These are phyloP conservation scores for Dromococcyx pavoninus DNA, from an alignment of 2,797 vertebrate genomes.

Conservation along the genomic window DNA sequence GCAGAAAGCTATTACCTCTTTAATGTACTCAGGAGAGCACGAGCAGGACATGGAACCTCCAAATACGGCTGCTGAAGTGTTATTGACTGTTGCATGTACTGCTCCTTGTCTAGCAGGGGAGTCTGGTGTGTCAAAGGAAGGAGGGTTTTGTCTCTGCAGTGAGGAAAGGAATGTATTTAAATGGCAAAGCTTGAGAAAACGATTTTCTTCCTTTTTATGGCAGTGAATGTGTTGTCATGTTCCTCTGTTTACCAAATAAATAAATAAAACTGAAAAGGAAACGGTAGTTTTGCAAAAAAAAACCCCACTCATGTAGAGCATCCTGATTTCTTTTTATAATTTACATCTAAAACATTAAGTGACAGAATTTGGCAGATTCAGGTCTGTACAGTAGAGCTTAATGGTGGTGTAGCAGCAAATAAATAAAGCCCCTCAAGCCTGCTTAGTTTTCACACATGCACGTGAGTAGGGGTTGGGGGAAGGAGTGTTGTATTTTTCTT, in stretches of 20 bases:
- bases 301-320: background rate
- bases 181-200: background rate
- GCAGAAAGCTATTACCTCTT: background rate
- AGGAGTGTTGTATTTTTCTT: conserved; percentile 59
- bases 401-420: conserved; percentile 44
- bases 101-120: background rate
- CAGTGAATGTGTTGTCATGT: background rate
- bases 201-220: background rate
- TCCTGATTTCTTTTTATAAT: conserved; percentile 26
- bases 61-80: background rate
- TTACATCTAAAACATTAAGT: conserved; percentile 25
- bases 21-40: fast-evolving
- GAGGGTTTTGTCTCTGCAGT: background rate
- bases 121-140: background rate
- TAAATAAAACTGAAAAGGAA: conserved; percentile 7
- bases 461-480: conserved; percentile 17
- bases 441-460: conserved; percentile 31
- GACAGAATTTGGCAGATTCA: conserved; percentile 42
- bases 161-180: background rate
- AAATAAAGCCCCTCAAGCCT: conserved; percentile 45
- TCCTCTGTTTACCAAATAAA: conserved; percentile 11
- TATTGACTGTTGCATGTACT: background rate
- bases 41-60: background rate
- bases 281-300: background rate
- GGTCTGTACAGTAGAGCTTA: conserved; percentile 29